Base-by-base conservation (phyloP, 2,113 vertebrate species). In the Dromaius novaehollandiae region DNA sequence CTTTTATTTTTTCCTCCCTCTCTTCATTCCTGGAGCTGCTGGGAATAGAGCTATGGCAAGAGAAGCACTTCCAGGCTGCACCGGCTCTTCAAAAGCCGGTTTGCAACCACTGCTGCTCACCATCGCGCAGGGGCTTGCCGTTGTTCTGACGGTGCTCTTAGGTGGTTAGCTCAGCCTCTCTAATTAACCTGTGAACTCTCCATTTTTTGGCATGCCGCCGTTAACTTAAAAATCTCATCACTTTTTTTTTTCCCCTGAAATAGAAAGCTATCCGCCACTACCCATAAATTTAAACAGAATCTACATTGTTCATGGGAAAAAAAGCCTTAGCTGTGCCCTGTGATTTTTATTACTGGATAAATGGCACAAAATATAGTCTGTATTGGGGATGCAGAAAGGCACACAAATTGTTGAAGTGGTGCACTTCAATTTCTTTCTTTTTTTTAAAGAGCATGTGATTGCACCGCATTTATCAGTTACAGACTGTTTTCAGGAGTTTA, bases 1-100 rank as follows among this genome's bases (percentile, higher is more conserved):
- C 97, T 97, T 96, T 97, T 97, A 92, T 96, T 95, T 80, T 93
- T 92, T 88, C 70, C 87, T 74, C 89, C 66, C 65, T 82, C 74
- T 91, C 60, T 14, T 82, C 77, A 2, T 40, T 95, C 89, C 93
- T 82, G 78, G 53, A 7, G 66, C 93, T 97, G 97, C 95, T 82
- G 88, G 85, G 94, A 77, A 90, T 90, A 73, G 90, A 89, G 95
- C 86, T 4, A 36, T 86, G 87, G 84, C 69, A 82, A 81, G 89
- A 84, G 83, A 90, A 97, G 92, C 77, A 3, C 92, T 95, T 96
- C 92, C 96, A 65, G 81, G 89, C 90, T 28, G 55, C 4, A 11
- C 85, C 60, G 75, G 38, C 70, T 82, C 64, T 92, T 71, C 56
- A 24, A 36, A 66, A 70, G 63, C 42, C 51, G 3, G 14, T 53